Base-by-base conservation (phyloP, 2,113 vertebrate genomes). In the Callospermophilus lateralis region DNA sequence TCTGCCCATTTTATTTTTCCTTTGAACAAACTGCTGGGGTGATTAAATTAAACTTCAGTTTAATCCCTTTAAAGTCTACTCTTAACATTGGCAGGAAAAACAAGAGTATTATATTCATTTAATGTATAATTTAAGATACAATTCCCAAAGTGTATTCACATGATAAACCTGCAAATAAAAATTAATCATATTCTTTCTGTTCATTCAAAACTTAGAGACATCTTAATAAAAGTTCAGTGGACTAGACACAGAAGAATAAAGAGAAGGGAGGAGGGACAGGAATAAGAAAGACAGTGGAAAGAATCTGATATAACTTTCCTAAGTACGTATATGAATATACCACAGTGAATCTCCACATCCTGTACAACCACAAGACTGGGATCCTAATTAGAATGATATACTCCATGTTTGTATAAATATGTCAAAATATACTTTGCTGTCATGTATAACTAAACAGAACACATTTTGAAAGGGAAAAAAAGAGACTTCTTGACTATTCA, bases 51-150 rank as follows among this genome's bases (percentile, higher is more conserved):
- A 97, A 81, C 16, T 96, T 39, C 58, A 90, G 83, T n/a, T 65
- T 98, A 98, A 98, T 97, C 39, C 48, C 30, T 96, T 98, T 97
- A 98, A 98, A 97, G 93, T 97, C 92, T 95, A 81, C 58, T 95
- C 72, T 96, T 6, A 32, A 45, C 22, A 94, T 17, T 74, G 80
- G 94, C 84, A 97, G 86, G 83, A 98, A 70, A 79, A 98, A 86
- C 42, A 97, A 95, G 48, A 81, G 17, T 63, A 93, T 85, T 80
- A 89, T 1, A 83, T 12, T 89, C 58, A 91, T 81, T 97, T 96
- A 97, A 11, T 93, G 80, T 84, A 96, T 45, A 95, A 96, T 79
- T 97, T 80, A 92, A 94, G 81, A 93, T 78, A 97, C 92, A 96
- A 97, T 85, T 95, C 92, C 32, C 45, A 76, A 95, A 98, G 98